Conservation (phyloP, 1,140 invertebrate genomes). For the Leucophenga varia region DNA sequence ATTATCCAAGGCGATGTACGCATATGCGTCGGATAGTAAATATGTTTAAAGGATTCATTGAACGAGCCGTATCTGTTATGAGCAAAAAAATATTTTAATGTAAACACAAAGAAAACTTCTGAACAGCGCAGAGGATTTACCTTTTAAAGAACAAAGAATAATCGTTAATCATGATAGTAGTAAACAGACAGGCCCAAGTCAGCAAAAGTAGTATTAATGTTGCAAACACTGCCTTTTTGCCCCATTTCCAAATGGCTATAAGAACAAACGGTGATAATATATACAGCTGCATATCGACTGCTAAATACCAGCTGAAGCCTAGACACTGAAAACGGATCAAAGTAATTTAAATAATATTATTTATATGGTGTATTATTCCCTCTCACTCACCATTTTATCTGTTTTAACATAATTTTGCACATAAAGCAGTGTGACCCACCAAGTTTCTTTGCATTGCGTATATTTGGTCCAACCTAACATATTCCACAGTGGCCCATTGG, state of each 20-base stretch:
- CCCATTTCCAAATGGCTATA: constrained; percentile 64
- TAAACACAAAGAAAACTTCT: background rate
- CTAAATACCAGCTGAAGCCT: constrained; percentile 83
- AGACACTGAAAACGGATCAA: constrained; percentile 67
- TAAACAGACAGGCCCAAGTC: background rate
- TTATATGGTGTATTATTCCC: no score
- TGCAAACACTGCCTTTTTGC: constrained; percentile 32
- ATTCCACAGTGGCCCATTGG: constrained; percentile 61
- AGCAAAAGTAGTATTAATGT: background rate
- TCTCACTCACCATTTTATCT: background rate
- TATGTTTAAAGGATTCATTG: constrained; percentile 13
- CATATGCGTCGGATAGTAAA: constrained; percentile 34
- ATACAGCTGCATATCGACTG: constrained; percentile 81
- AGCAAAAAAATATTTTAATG: constrained; percentile 57
- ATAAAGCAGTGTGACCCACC: constrained; percentile 18
- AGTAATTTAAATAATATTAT: background rate
- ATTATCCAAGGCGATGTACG: constrained; percentile 59
- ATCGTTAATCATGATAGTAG: background rate
- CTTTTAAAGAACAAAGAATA: background rate
- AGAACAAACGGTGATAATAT: constrained; percentile 71
- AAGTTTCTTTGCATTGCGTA: background rate
- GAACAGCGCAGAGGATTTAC: no score
- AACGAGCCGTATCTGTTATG: constrained; percentile 6
- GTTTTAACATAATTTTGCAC: constrained; percentile 17
- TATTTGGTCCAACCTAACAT: constrained; percentile 57